Evolutionary conservation across 1,140 invertebrate species (phyloP).

Genomic region (Magallana angulata): DNA sequence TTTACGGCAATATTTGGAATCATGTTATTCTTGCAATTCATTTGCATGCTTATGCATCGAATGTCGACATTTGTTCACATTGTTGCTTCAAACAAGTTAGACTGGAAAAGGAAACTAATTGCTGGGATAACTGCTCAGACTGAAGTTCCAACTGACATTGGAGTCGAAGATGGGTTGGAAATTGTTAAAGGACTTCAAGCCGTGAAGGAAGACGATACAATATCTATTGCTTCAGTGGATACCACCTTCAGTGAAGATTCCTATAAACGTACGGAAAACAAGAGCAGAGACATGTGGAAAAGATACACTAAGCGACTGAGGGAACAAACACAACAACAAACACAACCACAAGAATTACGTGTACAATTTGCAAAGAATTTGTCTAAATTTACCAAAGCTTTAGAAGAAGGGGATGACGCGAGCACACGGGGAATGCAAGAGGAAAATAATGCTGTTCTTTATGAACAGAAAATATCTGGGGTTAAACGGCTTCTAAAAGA

Average conservation of each 20-base stretch:
- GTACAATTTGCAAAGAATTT: slow-evolving; percentile 66
- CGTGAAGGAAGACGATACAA: slow-evolving; percentile 37
- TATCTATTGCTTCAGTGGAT: slow-evolving; percentile 14
- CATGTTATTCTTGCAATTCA: slow-evolving; percentile 80
- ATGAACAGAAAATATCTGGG: slow-evolving; percentile 37
- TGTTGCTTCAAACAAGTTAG: slow-evolving; percentile 65
- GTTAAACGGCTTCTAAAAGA: slow-evolving; percentile 49
- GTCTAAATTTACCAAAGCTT: slow-evolving; percentile 50
- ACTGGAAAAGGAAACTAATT: slow-evolving; percentile 39
- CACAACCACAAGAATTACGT: slow-evolving; percentile 58
- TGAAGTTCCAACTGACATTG: slow-evolving; percentile 19
- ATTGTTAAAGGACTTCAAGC: slow-evolving; percentile 62
- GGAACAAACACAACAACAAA: slow-evolving; percentile 44
- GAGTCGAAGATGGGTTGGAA: slow-evolving; percentile 58
- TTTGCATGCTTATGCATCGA: slow-evolving; percentile 81
- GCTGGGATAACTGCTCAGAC: background rate
- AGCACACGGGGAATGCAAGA: slow-evolving; percentile 28
- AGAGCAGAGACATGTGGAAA: slow-evolving; percentile 57
- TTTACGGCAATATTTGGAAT: slow-evolving; percentile 81
- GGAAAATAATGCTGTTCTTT: background rate
- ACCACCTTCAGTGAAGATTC: slow-evolving; percentile 38
- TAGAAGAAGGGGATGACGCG: slow-evolving; percentile 52
- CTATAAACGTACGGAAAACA: slow-evolving; percentile 15
- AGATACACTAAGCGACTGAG: slow-evolving; percentile 52
- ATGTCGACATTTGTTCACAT: slow-evolving; percentile 78